These are phyloP conservation scores for Colossoma macropomum DNA, from an alignment of 2,113 vertebrate species.

Conservation along the genomic window DNA sequence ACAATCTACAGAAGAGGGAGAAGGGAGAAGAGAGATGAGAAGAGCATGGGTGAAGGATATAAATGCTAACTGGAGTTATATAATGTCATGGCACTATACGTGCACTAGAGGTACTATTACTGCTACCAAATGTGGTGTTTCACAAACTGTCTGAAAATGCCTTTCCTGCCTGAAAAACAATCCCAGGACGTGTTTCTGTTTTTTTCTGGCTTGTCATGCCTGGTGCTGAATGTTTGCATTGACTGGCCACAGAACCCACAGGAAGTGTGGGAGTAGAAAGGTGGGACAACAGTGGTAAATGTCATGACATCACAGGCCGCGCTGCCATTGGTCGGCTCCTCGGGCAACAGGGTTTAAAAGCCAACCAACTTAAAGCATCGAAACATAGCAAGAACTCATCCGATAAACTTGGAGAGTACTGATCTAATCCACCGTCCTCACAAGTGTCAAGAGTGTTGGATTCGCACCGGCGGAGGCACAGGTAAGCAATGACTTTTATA, in stretches of 20 bases:
- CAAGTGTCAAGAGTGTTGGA: background rate
- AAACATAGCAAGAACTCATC: constrained; percentile 52
- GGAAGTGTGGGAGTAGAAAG: constrained; percentile 81
- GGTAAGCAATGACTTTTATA: constrained; percentile 33
- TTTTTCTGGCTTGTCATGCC: constrained; percentile 51
- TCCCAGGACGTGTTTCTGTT: constrained; percentile 30
- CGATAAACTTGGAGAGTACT: constrained; percentile 57
- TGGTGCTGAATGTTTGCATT: constrained; percentile 63
- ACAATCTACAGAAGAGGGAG: background rate
- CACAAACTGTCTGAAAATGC: constrained; percentile 28
- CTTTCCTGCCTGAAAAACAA: constrained; percentile 26
- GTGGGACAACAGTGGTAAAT: constrained; percentile 77
- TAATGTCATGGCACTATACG: background rate
- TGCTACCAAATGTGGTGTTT: constrained; percentile 28
- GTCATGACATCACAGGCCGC: constrained; percentile 74
- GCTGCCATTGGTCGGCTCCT: constrained; percentile 69
- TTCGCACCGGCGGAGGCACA: constrained; percentile 6
- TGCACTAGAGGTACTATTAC: background rate
- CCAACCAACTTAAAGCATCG: constrained; percentile 65
- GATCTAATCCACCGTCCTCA: constrained; percentile 37
- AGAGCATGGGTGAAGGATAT: background rate
- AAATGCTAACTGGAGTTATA: background rate
- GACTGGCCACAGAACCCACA: constrained; percentile 73
- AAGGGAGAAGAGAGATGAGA: background rate
- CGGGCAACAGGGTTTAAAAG: constrained; percentile 75